Base-by-base conservation (phyloP, 2,113 vertebrate genomes). In the Drymodes brunneopygia region DNA sequence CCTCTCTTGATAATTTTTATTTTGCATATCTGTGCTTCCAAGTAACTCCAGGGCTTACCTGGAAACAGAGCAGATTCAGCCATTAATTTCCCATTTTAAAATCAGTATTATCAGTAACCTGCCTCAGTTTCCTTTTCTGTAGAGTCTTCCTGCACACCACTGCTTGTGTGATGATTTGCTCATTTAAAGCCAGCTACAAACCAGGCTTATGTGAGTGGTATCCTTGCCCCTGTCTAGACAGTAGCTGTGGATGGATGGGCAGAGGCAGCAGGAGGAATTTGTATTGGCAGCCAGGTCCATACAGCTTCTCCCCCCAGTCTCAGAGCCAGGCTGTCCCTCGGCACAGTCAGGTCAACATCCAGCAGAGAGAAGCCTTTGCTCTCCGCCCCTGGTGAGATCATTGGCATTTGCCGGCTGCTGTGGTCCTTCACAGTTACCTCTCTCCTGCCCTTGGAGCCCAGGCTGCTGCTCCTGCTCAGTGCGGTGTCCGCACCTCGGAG, bases 121-220 rank as follows among this genome's bases (percentile, higher is more conserved):
- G 29, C 25, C 28, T 66, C 69, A 28, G 13, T 57, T 81, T 81
- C 67, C 19, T 69, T 62, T 44, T 19, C 67, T 20, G 35, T 21
- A 53, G 11, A 35, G 13, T n/a, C 33, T 33, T 21, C 8, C 2
- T 79, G 20, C 61, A 14, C 29, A 60, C 2, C 27, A 4, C 3
- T 24, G 22, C 25, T 25, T 25, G 4, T 21, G 44, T 36, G 58
- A 38, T 3, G 3, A 5, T 20, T 78, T 28, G 17, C 25, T 64
- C 22, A 10, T 31, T 35, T n/a, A 71, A 58, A 66, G 61, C 28
- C n/a, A 9, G 56, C 51, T 31, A 4, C 1, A 15, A 53, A 12
- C 23, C 27, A 2, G 9, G 31, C 1, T 1, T 10, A 2, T 9
- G 22, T 33, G 42, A 28, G 4, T 8, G n/a, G 20, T 11, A 6